Percentiles rank a stretch among this genome's conserved stretches.
These are phyloP conservation scores for Corythornis cristatus DNA, from an alignment of 2,113 vertebrate species.

Conservation along the genomic window DNA sequence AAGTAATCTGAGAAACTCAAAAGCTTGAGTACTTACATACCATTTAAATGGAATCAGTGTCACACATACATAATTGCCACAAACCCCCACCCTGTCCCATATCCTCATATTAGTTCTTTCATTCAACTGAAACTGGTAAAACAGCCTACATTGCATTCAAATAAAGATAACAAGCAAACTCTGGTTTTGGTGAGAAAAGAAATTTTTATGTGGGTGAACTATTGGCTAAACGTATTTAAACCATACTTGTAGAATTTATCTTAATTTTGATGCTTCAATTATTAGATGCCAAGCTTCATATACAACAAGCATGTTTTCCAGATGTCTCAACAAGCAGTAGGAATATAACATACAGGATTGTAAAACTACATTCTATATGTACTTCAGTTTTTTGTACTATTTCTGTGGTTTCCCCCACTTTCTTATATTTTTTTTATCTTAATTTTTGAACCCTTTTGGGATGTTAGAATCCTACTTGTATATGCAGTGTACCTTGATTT, in stretches of 20 bases:
- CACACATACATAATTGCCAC: background rate
- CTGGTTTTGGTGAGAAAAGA: background rate
- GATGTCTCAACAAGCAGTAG: background rate
- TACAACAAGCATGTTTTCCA: background rate
- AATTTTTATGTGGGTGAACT: background rate
- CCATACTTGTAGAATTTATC: background rate
- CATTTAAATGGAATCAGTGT: background rate
- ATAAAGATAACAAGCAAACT: background rate
- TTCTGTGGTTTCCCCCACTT: background rate
- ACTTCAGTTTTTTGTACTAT: background rate
- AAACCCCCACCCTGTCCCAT: fast-evolving
- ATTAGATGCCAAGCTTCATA: background rate
- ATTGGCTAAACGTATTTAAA: background rate
- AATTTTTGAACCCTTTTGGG: background rate
- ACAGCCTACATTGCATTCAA: background rate
- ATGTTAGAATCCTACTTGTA: background rate
- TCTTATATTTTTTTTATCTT: background rate
- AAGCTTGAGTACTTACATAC: background rate
- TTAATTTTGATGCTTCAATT: background rate
- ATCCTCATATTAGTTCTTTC: background rate
- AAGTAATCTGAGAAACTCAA: background rate
- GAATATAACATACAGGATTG: background rate
- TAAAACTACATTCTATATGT: background rate
- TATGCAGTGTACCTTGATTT: background rate
- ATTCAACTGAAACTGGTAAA: background rate